Base-by-base conservation (phyloP, 2,797 vertebrate species). In the Brotogeris chrysoptera region DNA sequence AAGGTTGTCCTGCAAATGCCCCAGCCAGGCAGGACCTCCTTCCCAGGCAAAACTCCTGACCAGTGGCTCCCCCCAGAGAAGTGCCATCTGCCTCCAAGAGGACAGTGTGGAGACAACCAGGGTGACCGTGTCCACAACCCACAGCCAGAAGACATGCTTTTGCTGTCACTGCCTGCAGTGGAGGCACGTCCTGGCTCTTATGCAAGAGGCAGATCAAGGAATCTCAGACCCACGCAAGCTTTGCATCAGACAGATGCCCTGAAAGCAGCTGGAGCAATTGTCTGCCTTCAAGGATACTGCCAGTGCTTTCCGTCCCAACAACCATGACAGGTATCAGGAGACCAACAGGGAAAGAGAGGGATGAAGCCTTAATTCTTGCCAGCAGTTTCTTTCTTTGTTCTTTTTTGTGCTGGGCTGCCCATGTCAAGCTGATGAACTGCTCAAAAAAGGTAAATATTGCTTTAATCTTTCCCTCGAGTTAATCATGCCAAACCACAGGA, bases 401-500 rank as follows among this genome's bases (percentile, higher is more conserved):
- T 77, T 80, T 80, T 80, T 71, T 17, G 14, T 71, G 47, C 47
- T 80, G 44, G 16, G 36, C 24, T 93, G 74, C 57, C 60, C 38
- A 64, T 25, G n/a, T 88, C 34, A 60, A 82, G 20, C 63, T 23
- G 6, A 88, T 63, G 79, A 91, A 89, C 57, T 70, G 20, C 43
- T 78, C 57, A 80, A 28, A 92, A 93, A 82, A 78, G 44, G 84
- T 80, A 86, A 74, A 86, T 86, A 93, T 34, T 2, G 1, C 46
- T 91, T 85, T 92, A 95, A 85, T 90, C 72, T 94, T 38, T 85
- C 93, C 81, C 89, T 86, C 2, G 7, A 91, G 71, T 87, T 85
- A 80, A 83, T 92, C 79, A 76, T 50, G 30, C 49, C 65, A 90
- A 95, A 90, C 87, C 85, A 87, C 73, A 94, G 89, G 79, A 94